Evolutionary conservation across 2,888 invertebrate species (phyloP), one percentile per base, ranked within the genome.

Genomic region (Apomyelois bistriatella): DNA sequence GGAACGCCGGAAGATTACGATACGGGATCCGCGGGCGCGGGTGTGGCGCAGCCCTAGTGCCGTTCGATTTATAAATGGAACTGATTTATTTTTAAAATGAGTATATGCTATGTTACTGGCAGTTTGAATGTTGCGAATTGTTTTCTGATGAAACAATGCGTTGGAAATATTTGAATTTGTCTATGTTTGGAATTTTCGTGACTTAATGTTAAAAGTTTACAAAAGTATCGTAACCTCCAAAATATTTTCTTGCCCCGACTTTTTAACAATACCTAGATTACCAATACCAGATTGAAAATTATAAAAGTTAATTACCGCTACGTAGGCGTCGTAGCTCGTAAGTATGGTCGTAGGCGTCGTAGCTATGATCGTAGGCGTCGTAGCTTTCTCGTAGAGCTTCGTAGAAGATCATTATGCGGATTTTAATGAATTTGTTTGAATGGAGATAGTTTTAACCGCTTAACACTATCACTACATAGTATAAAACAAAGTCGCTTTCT

Each of bases 1-100:
- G 72, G 68, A 56, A 64, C 72, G 74, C 70, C 67, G 64, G 72
- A 79, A 79, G 80, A 79, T 74, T 70, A 69, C 64, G 71, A 65
- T 62, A 61, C 63, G 64, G 59, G 56, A 65, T 66, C 66, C 66
- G 69, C 62, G 58, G 60, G 58, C 59, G n/a, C n/a, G n/a, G n/a
- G n/a, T n/a, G 60, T 65, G 68, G 67, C 67, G 7, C 28, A 32
- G 46, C 46, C 46, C 46, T 46, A 35, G 38, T 40, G 16, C 4
- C 28, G 48, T 49, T 49, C 48, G 38, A 49, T 49, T 49, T 49
- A 17, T 49, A 37, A 37, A 49, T 30, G 22, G 37, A 37, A 38
- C 15, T 15, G 28, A 37, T 28, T 38, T 49, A 37, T 49, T 49
- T 49, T 49, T 49, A 38, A 38, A 28, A 48, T 13, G 16, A 40